A percentile compares a stretch with the other conserved stretches of the same genome.
Conservation (phyloP, 2,797 vertebrate genomes). For the Pangasius larnaudii region DNA sequence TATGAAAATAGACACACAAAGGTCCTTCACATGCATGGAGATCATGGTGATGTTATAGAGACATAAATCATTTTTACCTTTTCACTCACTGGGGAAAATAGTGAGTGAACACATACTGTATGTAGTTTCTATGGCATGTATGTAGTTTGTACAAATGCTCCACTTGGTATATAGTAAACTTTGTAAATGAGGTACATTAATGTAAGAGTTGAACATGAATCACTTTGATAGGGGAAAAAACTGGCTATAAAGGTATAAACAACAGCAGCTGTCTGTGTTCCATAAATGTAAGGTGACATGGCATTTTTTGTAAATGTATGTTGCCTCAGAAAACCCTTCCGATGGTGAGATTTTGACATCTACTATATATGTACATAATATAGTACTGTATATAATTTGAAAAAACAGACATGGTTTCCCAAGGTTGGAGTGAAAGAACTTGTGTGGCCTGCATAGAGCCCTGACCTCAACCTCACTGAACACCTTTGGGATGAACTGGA, state of each 20-base stretch:
- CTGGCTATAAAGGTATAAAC: background rate
- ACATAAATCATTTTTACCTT: background rate
- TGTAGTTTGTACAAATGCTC: too few relatives aligned
- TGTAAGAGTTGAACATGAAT: background rate
- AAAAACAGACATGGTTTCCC: background rate
- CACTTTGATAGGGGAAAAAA: background rate
- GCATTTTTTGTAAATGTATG: background rate
- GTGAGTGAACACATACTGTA: background rate
- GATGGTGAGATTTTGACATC: background rate
- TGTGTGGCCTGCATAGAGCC: background rate
- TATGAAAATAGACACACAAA: background rate
- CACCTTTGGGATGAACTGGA: background rate
- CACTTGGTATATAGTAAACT: background rate
- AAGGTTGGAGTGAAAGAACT: background rate
- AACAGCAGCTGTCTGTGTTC: background rate
- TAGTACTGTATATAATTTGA: background rate
- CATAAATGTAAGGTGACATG: background rate
- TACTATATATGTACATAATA: background rate
- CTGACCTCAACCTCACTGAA: background rate
- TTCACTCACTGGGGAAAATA: background rate
- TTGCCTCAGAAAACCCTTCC: background rate
- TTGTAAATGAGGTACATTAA: background rate
- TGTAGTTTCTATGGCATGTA: too few relatives aligned
- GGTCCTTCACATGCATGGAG: background rate
- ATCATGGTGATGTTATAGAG: background rate